Conservation (phyloP, 2,113 vertebrate species). For the Australoheros scitulus region DNA sequence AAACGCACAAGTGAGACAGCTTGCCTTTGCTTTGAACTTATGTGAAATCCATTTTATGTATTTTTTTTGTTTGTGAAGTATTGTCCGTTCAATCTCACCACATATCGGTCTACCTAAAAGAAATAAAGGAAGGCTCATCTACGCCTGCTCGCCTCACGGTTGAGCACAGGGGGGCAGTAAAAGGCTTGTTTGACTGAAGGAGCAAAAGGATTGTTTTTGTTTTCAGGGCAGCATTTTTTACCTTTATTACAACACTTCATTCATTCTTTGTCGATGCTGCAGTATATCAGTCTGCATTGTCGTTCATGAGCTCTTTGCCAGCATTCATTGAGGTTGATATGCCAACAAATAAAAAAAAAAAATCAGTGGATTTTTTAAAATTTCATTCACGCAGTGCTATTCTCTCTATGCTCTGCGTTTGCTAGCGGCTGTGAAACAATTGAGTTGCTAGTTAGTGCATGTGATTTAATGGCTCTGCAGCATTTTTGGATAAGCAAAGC, state of each 20-base stretch:
- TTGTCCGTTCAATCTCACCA: neutral
- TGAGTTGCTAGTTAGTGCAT: neutral
- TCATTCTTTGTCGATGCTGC: neutral
- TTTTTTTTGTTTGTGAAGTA: neutral
- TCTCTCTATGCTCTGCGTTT: neutral
- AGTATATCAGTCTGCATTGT: constrained; percentile 4
- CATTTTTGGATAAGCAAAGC: neutral
- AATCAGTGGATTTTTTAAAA: neutral
- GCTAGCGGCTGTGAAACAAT: neutral
- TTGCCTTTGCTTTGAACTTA: neutral
- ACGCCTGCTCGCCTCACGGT: constrained; percentile 24
- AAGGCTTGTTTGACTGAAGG: constrained; percentile 7
- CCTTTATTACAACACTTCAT: neutral
- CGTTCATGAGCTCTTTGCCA: constrained; percentile 12
- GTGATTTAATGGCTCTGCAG: neutral
- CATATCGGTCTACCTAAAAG: neutral
- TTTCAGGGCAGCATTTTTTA: neutral
- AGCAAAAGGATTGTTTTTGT: neutral
- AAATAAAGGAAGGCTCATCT: neutral
- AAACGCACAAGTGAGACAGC: constrained; percentile 3
- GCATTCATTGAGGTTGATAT: neutral
- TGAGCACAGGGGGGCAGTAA: constrained; percentile 39
- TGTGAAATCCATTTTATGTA: neutral
- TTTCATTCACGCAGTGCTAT: neutral
- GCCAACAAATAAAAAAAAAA: neutral